Base-by-base conservation (phyloP, 2,113 vertebrate species). In the Marmota flaviventris region DNA sequence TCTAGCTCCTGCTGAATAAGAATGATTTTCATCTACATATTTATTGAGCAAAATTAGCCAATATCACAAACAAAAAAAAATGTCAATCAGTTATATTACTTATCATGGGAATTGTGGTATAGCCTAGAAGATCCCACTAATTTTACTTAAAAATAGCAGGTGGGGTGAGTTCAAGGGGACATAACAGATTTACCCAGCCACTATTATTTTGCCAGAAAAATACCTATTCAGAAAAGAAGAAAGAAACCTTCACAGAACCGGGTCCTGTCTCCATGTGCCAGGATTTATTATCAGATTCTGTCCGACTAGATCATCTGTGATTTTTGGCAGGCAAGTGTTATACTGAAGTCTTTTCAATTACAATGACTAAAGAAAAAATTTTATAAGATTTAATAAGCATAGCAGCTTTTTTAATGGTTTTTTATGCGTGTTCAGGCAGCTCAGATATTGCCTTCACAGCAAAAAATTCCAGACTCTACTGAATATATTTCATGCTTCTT, bases 381-480 rank as follows among this genome's bases (percentile, higher is more conserved):
- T 97, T 97, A 70, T 97, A 96, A 97, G 83, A 73, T 78, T 87
- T 85, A 97, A 98, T 76, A 98, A 97, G 70, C 48, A 83, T 32
- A 37, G n/a, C 85, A 0, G 0, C 67, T 98, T 96, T 95, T 72
- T 85, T 94, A 96, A 96, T 27, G 88, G 37, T 11, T 75, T 98
- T 96, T 98, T 91, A 93, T 95, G 85, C 29, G 1, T 45, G 92
- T 53, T 95, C 65, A 63, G 94, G 48, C 95, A 95, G 39, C 78
- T 96, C 67, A 8, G 9, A 90, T 87, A 84, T 24, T 97, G 70
- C 58, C 77, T 56, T 85, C 29, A 25, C n/a, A 86, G 93, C 91
- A 97, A 89, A 97, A 98, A 98, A 97, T 96, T 93, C 96, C 97
- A 85, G 0, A 0, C 48, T 85, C 89, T 63, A 96, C 86, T 91